Evolutionary conservation across 2,797 vertebrate genomes (phyloP), one percentile per base, ranked within the genome.

Genomic region (Sebastes umbrosus): DNA sequence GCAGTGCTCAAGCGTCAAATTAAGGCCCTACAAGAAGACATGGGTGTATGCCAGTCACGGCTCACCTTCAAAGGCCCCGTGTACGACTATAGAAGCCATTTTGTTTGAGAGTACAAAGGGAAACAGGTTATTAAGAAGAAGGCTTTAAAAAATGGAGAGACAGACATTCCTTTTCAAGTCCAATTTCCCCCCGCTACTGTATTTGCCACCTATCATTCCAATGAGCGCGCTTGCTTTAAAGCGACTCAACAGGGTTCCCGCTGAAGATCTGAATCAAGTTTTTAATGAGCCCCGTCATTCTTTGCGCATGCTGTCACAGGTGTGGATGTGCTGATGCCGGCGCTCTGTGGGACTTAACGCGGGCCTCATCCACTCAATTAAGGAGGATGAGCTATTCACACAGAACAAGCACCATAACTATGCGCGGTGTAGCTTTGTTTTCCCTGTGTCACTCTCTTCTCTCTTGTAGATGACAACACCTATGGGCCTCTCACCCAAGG

Each of bases 231-330:
- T 52, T 74, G 78, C 93, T 92, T 94, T 89, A 93, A 91, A 93
- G 89, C 69, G 66, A 89, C 93, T 93, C 93, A 91, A 87, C 89
- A 69, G 93, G 93, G 93, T 87, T 94, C 90, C 90, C 12, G 68
- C 84, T 4, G 66, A 82, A 91, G 92, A 93, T 85, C 82, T 87
- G 85, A 90, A 88, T 94, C 91, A 77, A 83, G 85, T 92, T 95
- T 94, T 95, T 95, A 96, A 95, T 94, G 94, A 95, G 93, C 87
- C 22, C 81, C 87, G 87, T 90, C 93, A 88, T 86, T 93, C 81
- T 84, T 27, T 46, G 52, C 78, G 14, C 84, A 52, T 70, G 83
- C 93, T 92, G 88, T 93, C 91, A 94, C 92, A 94, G 92, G 93
- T 95, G 92, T 82, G 88, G 86, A 93, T 93, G 70, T 70, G 84